A percentile compares a stretch with the other conserved stretches of the same genome.
Evolutionary conservation across 2,113 vertebrate genomes (phyloP).

Genomic region (Hippocampus abdominalis): DNA sequence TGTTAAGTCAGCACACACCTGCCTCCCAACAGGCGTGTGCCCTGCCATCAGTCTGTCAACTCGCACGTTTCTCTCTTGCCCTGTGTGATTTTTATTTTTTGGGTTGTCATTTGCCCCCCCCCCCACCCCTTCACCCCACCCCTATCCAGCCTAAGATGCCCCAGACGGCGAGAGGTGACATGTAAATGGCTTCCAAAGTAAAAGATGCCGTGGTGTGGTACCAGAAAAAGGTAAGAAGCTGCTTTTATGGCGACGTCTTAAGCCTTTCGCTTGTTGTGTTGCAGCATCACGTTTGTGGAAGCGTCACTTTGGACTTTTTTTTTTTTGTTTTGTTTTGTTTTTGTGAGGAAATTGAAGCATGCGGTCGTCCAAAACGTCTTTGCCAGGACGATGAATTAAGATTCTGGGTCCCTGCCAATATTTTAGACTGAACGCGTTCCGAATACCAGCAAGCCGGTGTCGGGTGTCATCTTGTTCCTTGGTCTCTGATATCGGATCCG

Average conservation of each 20-base stretch:
- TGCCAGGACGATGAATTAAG: background rate
- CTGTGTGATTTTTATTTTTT: background rate
- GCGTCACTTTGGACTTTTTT: background rate
- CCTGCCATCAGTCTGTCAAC: conserved; percentile 11
- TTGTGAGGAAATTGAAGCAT: background rate
- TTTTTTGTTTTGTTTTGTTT: background rate
- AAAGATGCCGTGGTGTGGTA: conserved; percentile 99
- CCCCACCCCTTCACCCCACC: too few species aligned
- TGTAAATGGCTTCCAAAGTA: conserved; percentile 99
- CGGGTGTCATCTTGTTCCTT: conserved; percentile 61
- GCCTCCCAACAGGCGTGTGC: background rate
- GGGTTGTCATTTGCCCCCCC: background rate
- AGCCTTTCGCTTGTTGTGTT: background rate
- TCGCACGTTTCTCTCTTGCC: conserved; percentile 10
- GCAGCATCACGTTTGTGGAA: background rate
- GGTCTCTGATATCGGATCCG: conserved; percentile 66
- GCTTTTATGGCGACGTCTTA: background rate
- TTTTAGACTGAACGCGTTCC: background rate
- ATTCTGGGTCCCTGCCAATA: background rate
- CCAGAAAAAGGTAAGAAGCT: conserved; percentile 95
- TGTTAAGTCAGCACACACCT: conserved; percentile 37
- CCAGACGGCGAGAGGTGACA: conserved; percentile 76
- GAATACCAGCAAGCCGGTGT: conserved; percentile 34
- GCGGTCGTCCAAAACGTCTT: background rate
- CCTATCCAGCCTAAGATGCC: conserved; percentile 89